Conservation (phyloP, 2,888 invertebrate genomes). For the Dexiosoma caninum region DNA sequence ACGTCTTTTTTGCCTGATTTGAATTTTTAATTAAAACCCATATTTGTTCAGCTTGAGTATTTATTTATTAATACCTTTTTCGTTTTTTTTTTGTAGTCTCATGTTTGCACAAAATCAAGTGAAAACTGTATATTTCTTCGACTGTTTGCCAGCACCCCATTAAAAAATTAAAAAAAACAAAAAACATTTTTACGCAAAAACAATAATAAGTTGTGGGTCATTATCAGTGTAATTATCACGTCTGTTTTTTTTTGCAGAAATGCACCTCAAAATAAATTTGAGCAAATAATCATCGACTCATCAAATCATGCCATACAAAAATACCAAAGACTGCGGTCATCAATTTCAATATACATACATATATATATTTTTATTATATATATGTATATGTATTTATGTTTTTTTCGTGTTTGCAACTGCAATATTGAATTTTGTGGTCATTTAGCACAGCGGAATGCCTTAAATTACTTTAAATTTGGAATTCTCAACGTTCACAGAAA, state of each 20-base stretch:
- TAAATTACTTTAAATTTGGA: constrained; percentile 52
- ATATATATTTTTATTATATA: neutral
- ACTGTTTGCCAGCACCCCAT: constrained; percentile 2
- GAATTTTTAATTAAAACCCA: constrained; percentile 60
- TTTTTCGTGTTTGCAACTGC: neutral
- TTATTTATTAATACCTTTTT: constrained; percentile 4
- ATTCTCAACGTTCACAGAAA: neutral
- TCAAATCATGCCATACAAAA: neutral
- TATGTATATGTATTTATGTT: no score
- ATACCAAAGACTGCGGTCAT: neutral
- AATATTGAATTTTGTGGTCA: constrained; percentile 10
- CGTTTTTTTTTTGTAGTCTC: neutral
- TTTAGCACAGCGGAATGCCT: neutral
- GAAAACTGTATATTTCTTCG: neutral
- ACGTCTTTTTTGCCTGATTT: constrained; percentile 45
- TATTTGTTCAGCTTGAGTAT: constrained; percentile 37
- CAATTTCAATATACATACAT: neutral
- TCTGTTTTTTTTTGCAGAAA: constrained; percentile 8
- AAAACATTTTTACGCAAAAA: neutral
- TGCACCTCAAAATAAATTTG: neutral
- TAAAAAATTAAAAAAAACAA: constrained; percentile 3
- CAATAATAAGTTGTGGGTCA: constrained; percentile 22
- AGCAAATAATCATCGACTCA: constrained; percentile 20
- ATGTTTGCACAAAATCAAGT: constrained; percentile 1
- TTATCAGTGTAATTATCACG: constrained; percentile 58